Evolutionary conservation across 2,888 invertebrate genomes (phyloP).

Genomic region (Phymatocera aterrima): DNA sequence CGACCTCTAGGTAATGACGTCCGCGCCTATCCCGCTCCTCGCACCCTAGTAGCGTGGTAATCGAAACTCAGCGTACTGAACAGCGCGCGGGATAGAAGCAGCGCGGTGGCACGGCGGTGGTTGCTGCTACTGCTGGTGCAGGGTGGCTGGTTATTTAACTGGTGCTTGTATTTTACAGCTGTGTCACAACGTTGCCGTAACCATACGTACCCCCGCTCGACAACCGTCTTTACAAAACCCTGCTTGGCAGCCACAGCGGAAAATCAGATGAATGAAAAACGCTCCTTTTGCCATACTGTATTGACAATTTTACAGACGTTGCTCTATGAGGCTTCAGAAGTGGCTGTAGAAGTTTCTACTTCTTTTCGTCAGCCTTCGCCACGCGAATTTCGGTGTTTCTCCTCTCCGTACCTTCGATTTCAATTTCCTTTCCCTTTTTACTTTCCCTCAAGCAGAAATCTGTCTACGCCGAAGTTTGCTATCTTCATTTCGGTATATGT

Average conservation of each 20-base stretch:
- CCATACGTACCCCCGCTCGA: too few species aligned
- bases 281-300: too few species aligned
- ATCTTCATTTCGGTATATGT: background rate
- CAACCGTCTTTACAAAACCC: background rate
- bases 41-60: conserved; percentile 44
- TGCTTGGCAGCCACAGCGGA: background rate
- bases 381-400: background rate
- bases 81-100: conserved; percentile 27
- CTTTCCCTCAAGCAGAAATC: background rate
- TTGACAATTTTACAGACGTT: background rate
- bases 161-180: conserved; percentile 38
- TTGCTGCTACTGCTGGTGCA: conserved; percentile 2
- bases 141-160: conserved; percentile 41
- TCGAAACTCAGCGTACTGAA: conserved; percentile 44
- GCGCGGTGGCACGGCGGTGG: conserved; percentile 1
- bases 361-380: background rate
- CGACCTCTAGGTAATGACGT: conserved; percentile 42
- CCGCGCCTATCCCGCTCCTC: conserved; percentile 41
- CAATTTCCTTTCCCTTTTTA: background rate
- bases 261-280: background rate
- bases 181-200: conserved; percentile 35
- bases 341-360: background rate
- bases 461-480: background rate
- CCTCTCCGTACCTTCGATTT: too few species aligned
- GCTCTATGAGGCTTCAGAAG: background rate